Percentiles rank a stretch among this genome's conserved stretches.
phyloP scores from a whole-genome alignment of 1,140 invertebrate genomes.

The Drosophila orena region DNA sequence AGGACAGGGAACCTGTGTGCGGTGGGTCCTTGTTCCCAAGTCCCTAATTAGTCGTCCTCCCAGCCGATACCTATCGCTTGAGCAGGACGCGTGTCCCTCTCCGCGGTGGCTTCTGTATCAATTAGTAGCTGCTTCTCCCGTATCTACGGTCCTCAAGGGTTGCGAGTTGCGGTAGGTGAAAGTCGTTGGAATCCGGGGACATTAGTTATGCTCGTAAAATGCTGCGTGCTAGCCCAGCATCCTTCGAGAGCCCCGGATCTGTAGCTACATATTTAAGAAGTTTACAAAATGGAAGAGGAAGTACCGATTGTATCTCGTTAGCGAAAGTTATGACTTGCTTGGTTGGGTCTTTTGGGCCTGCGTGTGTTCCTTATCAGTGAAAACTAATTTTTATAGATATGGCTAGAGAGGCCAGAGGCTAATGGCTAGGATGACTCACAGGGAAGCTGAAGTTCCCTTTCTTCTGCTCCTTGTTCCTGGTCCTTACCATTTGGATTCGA shows the following conservation, averaged over 20 bases:
- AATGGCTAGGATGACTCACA: slow-evolving; percentile 35
- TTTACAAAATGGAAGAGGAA: slow-evolving; percentile 1
- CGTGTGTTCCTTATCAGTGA: slow-evolving; percentile 32
- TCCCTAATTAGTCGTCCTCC: slow-evolving; percentile 45
- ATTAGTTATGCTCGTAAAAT: slow-evolving; percentile 77
- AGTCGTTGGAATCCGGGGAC: slow-evolving; percentile 47
- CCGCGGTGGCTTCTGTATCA: slow-evolving; percentile 21
- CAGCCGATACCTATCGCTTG: slow-evolving; percentile 20
- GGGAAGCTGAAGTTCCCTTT: background rate
- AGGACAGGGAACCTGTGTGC: slow-evolving; percentile 8
- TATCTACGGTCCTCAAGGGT: slow-evolving; percentile 47
- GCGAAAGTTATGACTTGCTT: slow-evolving; percentile 30
- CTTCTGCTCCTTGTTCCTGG: background rate
- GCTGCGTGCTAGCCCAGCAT: slow-evolving; percentile 19
- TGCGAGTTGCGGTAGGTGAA: slow-evolving; percentile 74
- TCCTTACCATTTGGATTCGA: background rate
- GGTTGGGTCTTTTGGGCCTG: background rate
- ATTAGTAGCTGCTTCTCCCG: slow-evolving; percentile 34
- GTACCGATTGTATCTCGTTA: slow-evolving; percentile 24
- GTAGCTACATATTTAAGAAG: slow-evolving; percentile 6
- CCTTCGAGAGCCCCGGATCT: background rate
- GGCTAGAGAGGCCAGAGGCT: slow-evolving; percentile 8
- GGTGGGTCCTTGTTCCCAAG: slow-evolving; percentile 39
- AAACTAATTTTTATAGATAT: slow-evolving; percentile 29
- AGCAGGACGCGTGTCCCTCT: slow-evolving; percentile 41